Evolutionary conservation across 2,888 invertebrate species (phyloP), one percentile per base, ranked within the genome.

Genomic region (Chloromyia formosa): DNA sequence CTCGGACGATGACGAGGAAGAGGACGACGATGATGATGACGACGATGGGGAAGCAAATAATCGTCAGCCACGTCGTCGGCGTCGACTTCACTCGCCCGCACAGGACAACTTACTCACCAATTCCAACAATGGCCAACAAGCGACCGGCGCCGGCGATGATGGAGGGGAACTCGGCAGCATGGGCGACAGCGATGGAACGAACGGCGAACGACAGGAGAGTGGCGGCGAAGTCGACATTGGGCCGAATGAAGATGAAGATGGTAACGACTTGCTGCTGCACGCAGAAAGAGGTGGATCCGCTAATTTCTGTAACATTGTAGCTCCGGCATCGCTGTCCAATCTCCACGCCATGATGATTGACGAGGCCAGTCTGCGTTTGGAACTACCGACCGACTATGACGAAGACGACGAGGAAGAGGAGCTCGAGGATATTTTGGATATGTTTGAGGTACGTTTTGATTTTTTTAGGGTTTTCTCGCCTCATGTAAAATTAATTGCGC

Each of bases 341-440:
- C 45, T 72, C n/a, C 72, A 72, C 42, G 42, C 60, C 12, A 72
- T 60, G 72, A 58, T 60, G 60, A 58, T 77, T 60, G 77, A 62
- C 10, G 74, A 74, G 9, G 72, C 77, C 27, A 74, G 58, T 22
- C 49, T 75, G 16, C 27, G 27, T 35, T 73, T 76, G 14, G 74
- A 74, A 53, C 49, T 77, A 14, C 76, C 74, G 14, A 53, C 22
- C n/a, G 72, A 73, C 3, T 75, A 77, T 49, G 69, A 76, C 74
- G 75, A 77, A 60, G 78, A 76, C 27, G 73, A 73, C 22, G 77
- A 76, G 20, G 77, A 75, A 22, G 77, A 66, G 16, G 72, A 54
- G 16, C 72, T 77, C 16, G 77, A 74, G 12, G 74, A 74, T n/a
- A 75, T 77, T 35, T 56, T 77, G 16, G 75, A 77, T 27, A 75